Percentiles rank a stretch among this genome's conserved stretches.
These are phyloP conservation scores for Papilio protenor DNA, from an alignment of 2,888 invertebrate species.

Conservation along the genomic window DNA sequence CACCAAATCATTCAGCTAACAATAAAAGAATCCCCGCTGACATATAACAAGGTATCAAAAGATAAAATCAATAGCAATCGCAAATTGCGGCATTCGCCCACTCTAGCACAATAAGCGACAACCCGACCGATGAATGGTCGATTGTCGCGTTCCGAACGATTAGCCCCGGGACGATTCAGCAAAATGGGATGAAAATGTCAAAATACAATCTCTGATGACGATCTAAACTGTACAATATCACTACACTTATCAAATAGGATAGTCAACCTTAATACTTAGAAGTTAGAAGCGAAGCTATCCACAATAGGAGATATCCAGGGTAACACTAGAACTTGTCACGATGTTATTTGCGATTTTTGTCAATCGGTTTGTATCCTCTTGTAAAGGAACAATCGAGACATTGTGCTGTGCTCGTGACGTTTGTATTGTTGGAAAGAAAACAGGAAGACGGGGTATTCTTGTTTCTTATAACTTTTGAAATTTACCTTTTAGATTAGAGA, in stretches of 20 bases:
- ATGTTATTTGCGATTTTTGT: conserved; percentile 64
- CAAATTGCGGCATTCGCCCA: conserved; percentile 52
- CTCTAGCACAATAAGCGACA: conserved; percentile 49
- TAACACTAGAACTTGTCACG: conserved; percentile 78
- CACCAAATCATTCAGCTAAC: conserved; percentile 29
- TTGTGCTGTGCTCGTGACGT: conserved; percentile 55
- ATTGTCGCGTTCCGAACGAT: conserved; percentile 69
- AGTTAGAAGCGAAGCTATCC: conserved; percentile 33
- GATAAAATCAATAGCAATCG: conserved; percentile 45
- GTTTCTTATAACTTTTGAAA: conserved; percentile 53
- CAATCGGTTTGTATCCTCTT: conserved; percentile 59
- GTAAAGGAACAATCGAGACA: conserved; percentile 58
- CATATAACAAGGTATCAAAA: conserved; percentile 36
- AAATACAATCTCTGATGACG: conserved; percentile 76
- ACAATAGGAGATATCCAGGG: conserved; percentile 57
- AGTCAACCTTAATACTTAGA: conserved; percentile 41
- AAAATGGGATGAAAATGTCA: conserved; percentile 83
- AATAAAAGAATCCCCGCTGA: conserved; percentile 20
- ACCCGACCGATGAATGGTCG: conserved; percentile 55
- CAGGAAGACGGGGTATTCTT: conserved; percentile 58
- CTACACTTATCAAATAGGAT: conserved; percentile 32
- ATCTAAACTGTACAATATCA: conserved; percentile 59
- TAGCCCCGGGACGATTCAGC: conserved; percentile 70
- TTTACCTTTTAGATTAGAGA: conserved; percentile 48
- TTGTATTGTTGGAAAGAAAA: conserved; percentile 53